Evolutionary conservation across 2,113 vertebrate species (phyloP).

Genomic region (Elachura formosa): DNA sequence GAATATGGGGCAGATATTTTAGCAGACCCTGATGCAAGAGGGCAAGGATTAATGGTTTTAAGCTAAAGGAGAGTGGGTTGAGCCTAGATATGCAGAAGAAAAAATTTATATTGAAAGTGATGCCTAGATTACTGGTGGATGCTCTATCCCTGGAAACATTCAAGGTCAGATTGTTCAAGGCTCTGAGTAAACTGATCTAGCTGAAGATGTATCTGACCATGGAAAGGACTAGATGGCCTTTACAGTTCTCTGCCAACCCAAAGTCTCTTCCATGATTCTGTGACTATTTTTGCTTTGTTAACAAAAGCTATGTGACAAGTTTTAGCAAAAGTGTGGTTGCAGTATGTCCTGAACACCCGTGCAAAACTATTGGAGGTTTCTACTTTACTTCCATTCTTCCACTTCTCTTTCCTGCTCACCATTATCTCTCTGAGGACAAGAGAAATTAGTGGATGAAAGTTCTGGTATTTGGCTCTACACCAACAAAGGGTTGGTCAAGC

Average conservation of each 20-base stretch:
- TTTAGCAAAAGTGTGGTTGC: neutral
- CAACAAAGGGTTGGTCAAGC: neutral
- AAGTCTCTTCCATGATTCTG: neutral
- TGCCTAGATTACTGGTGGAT: neutral
- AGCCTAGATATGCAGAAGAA: neutral
- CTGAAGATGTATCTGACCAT: neutral
- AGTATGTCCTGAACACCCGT: neutral
- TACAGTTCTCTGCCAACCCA: neutral
- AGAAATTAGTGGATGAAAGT: neutral
- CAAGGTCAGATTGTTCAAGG: neutral
- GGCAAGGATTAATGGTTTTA: neutral
- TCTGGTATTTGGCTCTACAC: neutral
- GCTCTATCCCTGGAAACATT: neutral
- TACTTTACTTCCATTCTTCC: neutral
- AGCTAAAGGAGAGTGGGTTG: neutral
- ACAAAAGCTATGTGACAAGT: neutral
- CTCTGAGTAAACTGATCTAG: neutral
- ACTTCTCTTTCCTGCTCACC: neutral
- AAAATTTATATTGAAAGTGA: fast-evolving
- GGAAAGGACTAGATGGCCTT: neutral
- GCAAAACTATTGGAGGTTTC: neutral
- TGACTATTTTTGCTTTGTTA: neutral
- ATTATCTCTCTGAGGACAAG: neutral
- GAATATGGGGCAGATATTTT: neutral
- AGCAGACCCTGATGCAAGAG: fast-evolving